phyloP scores from a whole-genome alignment of 2,113 vertebrate species.

The Hemiprocne comata region DNA sequence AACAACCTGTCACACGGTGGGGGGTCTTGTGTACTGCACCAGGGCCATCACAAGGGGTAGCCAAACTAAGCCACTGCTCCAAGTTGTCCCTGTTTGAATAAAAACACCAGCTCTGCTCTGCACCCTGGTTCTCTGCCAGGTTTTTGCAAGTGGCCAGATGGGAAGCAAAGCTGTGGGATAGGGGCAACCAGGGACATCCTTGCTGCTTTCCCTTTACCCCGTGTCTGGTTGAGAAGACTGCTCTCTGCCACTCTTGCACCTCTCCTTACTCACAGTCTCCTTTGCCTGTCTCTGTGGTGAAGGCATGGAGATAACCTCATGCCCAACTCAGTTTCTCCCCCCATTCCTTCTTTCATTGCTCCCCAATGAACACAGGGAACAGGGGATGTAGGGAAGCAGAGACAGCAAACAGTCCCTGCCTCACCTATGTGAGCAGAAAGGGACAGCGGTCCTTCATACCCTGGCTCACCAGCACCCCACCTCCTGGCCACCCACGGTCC shows the following conservation, averaged over 20 bases:
- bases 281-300: neutral
- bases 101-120: neutral
- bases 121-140: neutral
- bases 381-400: neutral
- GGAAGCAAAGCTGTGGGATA: neutral
- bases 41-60: neutral
- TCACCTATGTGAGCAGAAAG: neutral
- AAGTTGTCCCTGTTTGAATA: neutral
- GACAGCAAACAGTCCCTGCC: neutral
- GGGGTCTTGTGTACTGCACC: neutral
- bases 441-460: neutral
- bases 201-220: neutral
- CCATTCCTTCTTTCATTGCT: neutral
- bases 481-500: rapidly evolving
- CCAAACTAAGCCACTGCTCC: neutral
- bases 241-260: neutral
- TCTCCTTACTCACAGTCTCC: neutral
- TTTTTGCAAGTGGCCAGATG: neutral
- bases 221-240: neutral
- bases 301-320: neutral
- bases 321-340: neutral
- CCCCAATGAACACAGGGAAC: neutral
- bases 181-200: neutral
- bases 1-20: neutral
- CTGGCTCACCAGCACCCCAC: neutral